A percentile compares a stretch with the other conserved stretches of the same genome.
Conservation (phyloP, 2,113 vertebrate species). For the Pavo muticus region DNA sequence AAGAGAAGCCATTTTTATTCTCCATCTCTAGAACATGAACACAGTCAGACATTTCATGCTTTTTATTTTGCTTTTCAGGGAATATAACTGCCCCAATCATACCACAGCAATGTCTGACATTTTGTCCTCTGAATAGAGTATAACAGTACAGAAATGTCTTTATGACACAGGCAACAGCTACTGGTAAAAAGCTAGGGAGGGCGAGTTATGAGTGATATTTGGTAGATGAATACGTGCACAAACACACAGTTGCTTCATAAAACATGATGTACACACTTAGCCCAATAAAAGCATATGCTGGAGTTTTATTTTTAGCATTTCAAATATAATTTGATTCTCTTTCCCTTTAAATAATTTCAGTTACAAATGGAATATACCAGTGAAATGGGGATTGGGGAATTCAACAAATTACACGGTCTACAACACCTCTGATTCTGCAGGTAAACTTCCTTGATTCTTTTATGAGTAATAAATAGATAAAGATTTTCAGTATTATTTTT, state of each 20-base stretch:
- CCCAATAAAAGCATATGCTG: neutral
- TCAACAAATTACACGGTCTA: conserved; percentile 64
- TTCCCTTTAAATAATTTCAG: conserved; percentile 77
- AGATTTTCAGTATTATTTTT: neutral
- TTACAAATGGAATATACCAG: conserved; percentile 94
- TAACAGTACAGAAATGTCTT: neutral
- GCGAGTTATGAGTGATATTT: neutral
- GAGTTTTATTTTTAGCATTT: neutral
- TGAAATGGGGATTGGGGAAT: conserved; percentile 79
- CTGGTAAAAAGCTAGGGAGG: neutral
- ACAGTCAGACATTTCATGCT: neutral
- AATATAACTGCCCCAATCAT: neutral
- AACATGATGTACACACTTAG: neutral
- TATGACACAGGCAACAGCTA: neutral
- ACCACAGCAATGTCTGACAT: neutral
- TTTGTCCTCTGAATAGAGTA: neutral
- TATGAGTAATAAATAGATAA: neutral
- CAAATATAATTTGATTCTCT: conserved; percentile 1
- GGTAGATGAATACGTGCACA: neutral
- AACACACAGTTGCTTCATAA: neutral
- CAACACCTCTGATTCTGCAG: conserved; percentile 70
- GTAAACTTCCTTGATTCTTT: conserved; percentile 73
- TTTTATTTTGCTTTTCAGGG: neutral
- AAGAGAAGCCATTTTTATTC: neutral
- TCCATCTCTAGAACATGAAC: neutral